phyloP scores from a whole-genome alignment of 2,888 invertebrate genomes.

The Torymus tubicola region DNA sequence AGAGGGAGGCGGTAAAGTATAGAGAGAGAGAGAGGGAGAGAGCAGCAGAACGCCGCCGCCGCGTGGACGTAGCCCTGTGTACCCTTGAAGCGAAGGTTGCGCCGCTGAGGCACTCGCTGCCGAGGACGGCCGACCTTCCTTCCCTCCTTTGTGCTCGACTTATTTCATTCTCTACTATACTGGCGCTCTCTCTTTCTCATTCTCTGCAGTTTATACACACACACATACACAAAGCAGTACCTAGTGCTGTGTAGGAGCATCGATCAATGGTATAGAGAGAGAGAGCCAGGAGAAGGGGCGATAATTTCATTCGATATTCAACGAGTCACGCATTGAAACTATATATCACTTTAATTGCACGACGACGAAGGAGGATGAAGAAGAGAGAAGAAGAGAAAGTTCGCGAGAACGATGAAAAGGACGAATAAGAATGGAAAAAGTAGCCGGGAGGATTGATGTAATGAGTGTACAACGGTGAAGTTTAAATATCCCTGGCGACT shows the following conservation, averaged over 20 bases:
- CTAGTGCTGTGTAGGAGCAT: slow-evolving; percentile 56
- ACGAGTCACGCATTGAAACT: slow-evolving; percentile 18
- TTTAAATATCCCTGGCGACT: too few relatives aligned
- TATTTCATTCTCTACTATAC: slow-evolving; percentile 64
- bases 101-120: slow-evolving; percentile 49
- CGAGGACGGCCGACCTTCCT: slow-evolving; percentile 69
- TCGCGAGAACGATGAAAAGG: too few relatives aligned
- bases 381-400: too few relatives aligned
- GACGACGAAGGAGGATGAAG: too few relatives aligned
- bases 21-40: too few relatives aligned
- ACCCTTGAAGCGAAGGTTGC: slow-evolving; percentile 75
- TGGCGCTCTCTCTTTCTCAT: neutral
- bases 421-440: too few relatives aligned
- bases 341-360: slow-evolving; percentile 11
- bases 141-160: slow-evolving; percentile 66
- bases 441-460: too few relatives aligned
- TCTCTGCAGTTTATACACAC: neutral
- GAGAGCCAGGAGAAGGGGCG: slow-evolving; percentile 50
- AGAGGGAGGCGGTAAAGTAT: too few relatives aligned
- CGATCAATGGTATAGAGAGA: slow-evolving; percentile 59
- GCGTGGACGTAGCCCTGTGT: slow-evolving; percentile 59
- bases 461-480: too few relatives aligned
- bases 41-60: slow-evolving; percentile 8
- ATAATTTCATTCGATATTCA: slow-evolving; percentile 34
- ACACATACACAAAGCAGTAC: neutral